These are phyloP conservation scores for Anolis apletophallus DNA, from an alignment of 2,797 vertebrate species.

Conservation along the genomic window DNA sequence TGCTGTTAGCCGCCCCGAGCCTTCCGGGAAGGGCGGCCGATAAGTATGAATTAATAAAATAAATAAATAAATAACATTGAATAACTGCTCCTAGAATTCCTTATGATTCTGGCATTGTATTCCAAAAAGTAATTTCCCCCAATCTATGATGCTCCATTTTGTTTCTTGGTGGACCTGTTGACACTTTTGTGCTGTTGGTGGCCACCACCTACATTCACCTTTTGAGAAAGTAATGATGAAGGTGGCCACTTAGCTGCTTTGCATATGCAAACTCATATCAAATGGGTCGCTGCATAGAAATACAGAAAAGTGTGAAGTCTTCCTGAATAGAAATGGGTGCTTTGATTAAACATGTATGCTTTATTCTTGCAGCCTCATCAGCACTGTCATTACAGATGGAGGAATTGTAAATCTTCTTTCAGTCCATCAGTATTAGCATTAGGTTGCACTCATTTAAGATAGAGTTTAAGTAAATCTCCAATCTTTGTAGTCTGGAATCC, in stretches of 20 bases:
- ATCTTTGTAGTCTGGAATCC: constrained; percentile 8
- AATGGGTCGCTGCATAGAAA: not conserved
- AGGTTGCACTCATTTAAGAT: constrained; percentile 43
- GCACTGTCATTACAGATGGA: constrained; percentile 43
- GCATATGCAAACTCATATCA: constrained; percentile 12
- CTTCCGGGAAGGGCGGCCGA: too few relatives aligned
- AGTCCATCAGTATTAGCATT: constrained; percentile 34
- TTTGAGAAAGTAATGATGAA: not conserved
- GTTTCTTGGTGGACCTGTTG: not conserved
- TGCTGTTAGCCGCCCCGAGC: too few relatives aligned
- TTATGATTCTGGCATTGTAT: not conserved
- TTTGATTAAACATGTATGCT: constrained; percentile 53
- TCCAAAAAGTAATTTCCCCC: too few relatives aligned
- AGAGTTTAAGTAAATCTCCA: constrained; percentile 38
- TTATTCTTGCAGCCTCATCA: constrained; percentile 61
- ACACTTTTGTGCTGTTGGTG: not conserved
- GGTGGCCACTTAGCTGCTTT: constrained; percentile 33
- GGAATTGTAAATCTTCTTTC: constrained; percentile 58
- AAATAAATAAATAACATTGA: too few relatives aligned
- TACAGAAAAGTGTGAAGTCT: not conserved
- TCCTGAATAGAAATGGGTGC: constrained; percentile 48
- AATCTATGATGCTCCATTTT: not conserved
- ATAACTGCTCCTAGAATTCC: too few relatives aligned
- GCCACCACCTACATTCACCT: not conserved
- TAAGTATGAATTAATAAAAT: too few relatives aligned